Conservation (phyloP, 2,888 invertebrate genomes). For the Pristionchus fissidentatus region DNA sequence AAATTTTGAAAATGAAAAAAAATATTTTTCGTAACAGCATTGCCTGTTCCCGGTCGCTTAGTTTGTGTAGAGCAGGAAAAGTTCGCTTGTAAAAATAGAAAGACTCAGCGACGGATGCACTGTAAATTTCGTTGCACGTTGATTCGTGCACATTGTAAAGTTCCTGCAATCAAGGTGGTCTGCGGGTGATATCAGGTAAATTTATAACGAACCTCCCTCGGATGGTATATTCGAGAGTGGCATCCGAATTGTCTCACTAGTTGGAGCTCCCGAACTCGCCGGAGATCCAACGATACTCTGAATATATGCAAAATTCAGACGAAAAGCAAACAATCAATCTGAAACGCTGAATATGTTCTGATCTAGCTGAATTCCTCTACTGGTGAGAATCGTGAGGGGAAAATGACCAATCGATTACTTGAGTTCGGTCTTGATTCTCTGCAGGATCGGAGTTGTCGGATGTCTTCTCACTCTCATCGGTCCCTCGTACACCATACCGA, state of each 20-base stretch:
- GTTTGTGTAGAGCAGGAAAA: background rate
- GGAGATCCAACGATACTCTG: background rate
- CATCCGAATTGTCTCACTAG: background rate
- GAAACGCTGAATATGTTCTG: background rate
- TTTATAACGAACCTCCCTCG: background rate
- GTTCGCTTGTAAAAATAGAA: background rate
- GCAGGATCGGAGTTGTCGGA: background rate
- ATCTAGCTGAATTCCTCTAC: no score
- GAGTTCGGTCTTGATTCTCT: background rate
- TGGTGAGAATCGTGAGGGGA: no score
- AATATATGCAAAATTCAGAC: no score
- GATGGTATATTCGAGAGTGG: background rate
- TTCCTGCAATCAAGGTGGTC: background rate
- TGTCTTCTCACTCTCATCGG: background rate
- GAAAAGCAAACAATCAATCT: no score
- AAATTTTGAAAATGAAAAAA: background rate
- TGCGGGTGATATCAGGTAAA: background rate
- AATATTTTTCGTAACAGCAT: background rate
- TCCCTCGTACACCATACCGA: slow-evolving; percentile 11
- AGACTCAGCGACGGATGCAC: background rate
- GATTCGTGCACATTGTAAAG: background rate
- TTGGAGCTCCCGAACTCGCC: background rate
- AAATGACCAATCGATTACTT: no score
- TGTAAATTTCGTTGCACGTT: background rate
- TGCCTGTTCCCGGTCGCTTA: background rate